Evolutionary conservation across 2,888 invertebrate species (phyloP), one percentile per base, ranked within the genome.

Genomic region (Sepioteuthis lessoniana): DNA sequence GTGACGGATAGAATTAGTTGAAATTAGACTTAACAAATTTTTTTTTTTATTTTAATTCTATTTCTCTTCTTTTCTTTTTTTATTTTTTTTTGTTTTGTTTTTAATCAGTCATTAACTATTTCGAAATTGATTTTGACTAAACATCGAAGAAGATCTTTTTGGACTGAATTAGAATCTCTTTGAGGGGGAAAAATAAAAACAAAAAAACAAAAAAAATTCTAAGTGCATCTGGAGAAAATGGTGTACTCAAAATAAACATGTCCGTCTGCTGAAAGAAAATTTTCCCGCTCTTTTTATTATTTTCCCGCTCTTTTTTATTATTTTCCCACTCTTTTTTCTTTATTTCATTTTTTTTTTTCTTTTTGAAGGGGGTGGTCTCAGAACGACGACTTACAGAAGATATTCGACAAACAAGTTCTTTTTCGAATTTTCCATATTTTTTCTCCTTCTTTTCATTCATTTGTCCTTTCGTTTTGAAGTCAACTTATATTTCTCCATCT

Each of bases 241-340:
- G 76, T 76, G 76, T n/a, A 76, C 76, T 76, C 76, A 76, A 76
- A 76, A 76, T 76, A 76, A 76, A 76, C 76, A 76, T 35, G n/a
- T 35, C 35, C 76, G 76, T 76, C 76, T 76, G 16, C n/a, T n/a
- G n/a, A 76, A 76, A 76, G n/a, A n/a, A 28, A 25, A 8, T 31
- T 60, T 60, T 31, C 8, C 31, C 28, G 8, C 8, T 28, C 3
- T 76, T 76, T 76, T n/a, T n/a, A 13, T n/a, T 35, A n/a, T 10
- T n/a, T 35, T n/a, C 42, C 42, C 42, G 42, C 42, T 3, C 42
- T 42, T 42, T 42, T 42, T 42, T 42, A 42, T 42, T 42, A 42
- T 42, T 42, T 42, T 42, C 3, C 7, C 7, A 42, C n/a, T n/a
- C n/a, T n/a, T n/a, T 42, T 42, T 42, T 42, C 3, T 42, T 5